A percentile compares a stretch with the other conserved stretches of the same genome.
Conservation (phyloP, 2,888 invertebrate genomes). For the Lamellibrachia columna region DNA sequence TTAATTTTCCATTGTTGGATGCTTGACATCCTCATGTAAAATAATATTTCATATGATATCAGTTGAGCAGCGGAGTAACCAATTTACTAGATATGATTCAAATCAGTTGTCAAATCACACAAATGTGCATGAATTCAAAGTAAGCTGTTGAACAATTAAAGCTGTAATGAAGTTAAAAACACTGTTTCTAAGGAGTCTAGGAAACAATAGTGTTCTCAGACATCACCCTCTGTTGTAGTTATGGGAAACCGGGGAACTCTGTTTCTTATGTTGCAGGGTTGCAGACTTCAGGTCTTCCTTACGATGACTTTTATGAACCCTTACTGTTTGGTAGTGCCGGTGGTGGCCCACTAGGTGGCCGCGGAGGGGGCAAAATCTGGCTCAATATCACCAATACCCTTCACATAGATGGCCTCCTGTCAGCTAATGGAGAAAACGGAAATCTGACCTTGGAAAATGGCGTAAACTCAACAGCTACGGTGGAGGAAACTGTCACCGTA, state of each 20-base stretch:
- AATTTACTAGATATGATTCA: no score
- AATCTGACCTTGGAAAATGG: not conserved
- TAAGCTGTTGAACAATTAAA: not conserved
- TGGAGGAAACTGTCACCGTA: not conserved
- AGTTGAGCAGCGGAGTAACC: no score
- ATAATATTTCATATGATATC: no score
- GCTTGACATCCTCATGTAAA: no score
- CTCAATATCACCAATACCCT: slow-evolving; percentile 52
- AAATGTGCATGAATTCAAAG: no score
- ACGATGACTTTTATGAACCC: slow-evolving; percentile 52
- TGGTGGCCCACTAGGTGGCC: slow-evolving; percentile 47
- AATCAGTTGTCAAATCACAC: no score
- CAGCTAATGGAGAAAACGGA: slow-evolving; percentile 43
- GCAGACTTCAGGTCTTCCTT: slow-evolving; percentile 42
- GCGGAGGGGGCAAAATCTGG: slow-evolving; percentile 53
- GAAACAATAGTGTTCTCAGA: not conserved
- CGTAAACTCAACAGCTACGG: not conserved
- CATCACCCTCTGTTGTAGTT: not conserved
- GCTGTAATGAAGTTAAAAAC: not conserved
- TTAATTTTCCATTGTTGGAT: no score
- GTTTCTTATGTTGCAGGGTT: slow-evolving; percentile 23
- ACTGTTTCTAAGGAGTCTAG: not conserved
- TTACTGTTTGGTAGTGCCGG: slow-evolving; percentile 48
- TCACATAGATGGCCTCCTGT: slow-evolving; percentile 48
- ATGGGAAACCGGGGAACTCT: not conserved